Evolutionary conservation across 2,113 vertebrate species (phyloP).

Genomic region (Eclectus roratus): DNA sequence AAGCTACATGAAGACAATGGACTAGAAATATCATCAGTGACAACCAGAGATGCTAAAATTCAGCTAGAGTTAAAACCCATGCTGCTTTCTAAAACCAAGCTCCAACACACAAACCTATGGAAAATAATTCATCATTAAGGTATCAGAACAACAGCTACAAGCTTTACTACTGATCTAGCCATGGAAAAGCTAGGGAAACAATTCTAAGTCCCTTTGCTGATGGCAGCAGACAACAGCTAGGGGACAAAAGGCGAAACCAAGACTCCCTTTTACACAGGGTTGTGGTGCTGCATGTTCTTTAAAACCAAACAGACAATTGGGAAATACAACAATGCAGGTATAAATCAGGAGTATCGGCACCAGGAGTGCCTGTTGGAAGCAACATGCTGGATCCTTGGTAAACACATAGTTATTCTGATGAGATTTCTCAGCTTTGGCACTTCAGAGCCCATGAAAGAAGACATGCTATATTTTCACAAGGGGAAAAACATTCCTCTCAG

Average conservation of each 20-base stretch:
- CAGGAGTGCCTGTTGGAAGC: background rate
- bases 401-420: rapidly evolving
- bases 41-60: background rate
- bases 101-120: background rate
- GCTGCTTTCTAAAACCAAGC: background rate
- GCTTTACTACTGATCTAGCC: background rate
- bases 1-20: background rate
- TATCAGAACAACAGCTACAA: background rate
- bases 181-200: background rate
- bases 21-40: background rate
- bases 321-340: background rate
- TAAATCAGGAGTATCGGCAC: rapidly evolving
- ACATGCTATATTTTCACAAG: background rate
- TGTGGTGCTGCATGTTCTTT: background rate
- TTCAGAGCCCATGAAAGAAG: background rate
- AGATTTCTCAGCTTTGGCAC: background rate
- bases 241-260: background rate
- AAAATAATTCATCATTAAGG: background rate
- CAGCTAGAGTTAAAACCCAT: background rate
- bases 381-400: background rate
- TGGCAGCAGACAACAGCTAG: background rate
- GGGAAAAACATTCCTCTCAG: background rate
- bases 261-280: background rate
- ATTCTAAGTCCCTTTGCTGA: background rate
- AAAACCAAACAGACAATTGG: background rate